phyloP scores from a whole-genome alignment of 1,140 invertebrate species.

The Drosophila mayri region DNA sequence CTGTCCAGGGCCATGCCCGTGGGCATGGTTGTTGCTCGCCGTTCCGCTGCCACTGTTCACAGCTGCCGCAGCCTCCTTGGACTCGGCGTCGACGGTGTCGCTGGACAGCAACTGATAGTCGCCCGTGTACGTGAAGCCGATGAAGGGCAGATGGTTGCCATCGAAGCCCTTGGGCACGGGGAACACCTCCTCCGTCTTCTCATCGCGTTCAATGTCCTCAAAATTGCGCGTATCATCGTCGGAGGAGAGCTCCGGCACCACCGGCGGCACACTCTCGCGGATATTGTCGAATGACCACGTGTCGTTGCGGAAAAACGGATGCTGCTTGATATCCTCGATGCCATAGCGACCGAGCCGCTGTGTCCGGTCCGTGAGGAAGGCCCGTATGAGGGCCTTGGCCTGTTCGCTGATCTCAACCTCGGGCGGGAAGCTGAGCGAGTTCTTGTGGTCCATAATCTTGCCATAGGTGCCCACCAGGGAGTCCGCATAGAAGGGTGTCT shows the following conservation, averaged over 20 bases:
- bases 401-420: constrained; percentile 96
- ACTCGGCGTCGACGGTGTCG: constrained; percentile 87
- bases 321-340: constrained; percentile 97
- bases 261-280: constrained; percentile 96
- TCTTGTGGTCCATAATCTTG: constrained; percentile 99
- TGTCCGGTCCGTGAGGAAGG: constrained; percentile 96
- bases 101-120: constrained; percentile 91
- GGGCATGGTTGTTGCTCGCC: constrained; percentile 60
- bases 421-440: constrained; percentile 97
- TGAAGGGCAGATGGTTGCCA: constrained; percentile 99
- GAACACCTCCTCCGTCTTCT: constrained; percentile 95
- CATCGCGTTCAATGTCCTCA: constrained; percentile 98
- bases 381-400: constrained; percentile 96
- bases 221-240: constrained; percentile 99
- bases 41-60: constrained; percentile 82
- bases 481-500: constrained; percentile 99
- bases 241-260: constrained; percentile 96
- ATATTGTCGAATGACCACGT: constrained; percentile 99
- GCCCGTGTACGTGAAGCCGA: constrained; percentile 98
- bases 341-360: constrained; percentile 96
- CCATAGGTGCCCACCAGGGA: constrained; percentile 99
- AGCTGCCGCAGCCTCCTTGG: constrained; percentile 85
- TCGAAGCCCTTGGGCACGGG: constrained; percentile 98
- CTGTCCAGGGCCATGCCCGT: not conserved
- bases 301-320: constrained; percentile 98